Evolutionary conservation across 2,888 invertebrate species (phyloP), one percentile per base, ranked within the genome.

Genomic region (Eucera pruinosa): DNA sequence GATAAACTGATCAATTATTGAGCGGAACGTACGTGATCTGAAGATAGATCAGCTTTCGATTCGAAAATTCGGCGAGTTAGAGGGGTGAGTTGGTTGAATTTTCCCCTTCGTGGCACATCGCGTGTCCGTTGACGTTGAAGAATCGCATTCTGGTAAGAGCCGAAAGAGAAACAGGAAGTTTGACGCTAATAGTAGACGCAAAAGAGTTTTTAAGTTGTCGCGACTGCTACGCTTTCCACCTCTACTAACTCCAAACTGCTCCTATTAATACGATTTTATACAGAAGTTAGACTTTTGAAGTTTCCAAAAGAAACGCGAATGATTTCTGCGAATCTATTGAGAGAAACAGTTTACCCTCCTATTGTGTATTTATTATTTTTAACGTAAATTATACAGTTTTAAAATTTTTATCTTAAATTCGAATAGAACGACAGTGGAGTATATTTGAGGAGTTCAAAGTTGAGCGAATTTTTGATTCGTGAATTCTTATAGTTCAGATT

Each of bases 191-290:
- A 66, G 75, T 72, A 70, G 65, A 55, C 60, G n/a, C n/a, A n/a
- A 69, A 64, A 77, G 77, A 84, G 79, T 83, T 83, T 83, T 76
- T 78, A 74, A 84, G 74, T 71, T 71, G 71, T 65, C 52, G 58
- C 52, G 65, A 62, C 55, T 33, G 23, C 57, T 74, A 71, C 68
- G 77, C 81, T 81, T 77, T 73, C 54, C 73, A 33, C 30, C 30
- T 23, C 61, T 57, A 60, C 61, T 58, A 80, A 60, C 76, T 73
- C 58, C 74, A 60, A 76, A 67, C 81, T 48, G 57, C 36, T 65
- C 57, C 76, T 74, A 79, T 83, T 83, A 83, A 83, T 65, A 82
- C 70, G 57, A 60, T 57, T 61, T 20, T 41, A 13, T 2, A 11
- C 18, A 7, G 13, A 30, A 25, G 45, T 20, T 25, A 13, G 30